Conservation (phyloP, 2,888 invertebrate genomes). For the Acleris holmiana region DNA sequence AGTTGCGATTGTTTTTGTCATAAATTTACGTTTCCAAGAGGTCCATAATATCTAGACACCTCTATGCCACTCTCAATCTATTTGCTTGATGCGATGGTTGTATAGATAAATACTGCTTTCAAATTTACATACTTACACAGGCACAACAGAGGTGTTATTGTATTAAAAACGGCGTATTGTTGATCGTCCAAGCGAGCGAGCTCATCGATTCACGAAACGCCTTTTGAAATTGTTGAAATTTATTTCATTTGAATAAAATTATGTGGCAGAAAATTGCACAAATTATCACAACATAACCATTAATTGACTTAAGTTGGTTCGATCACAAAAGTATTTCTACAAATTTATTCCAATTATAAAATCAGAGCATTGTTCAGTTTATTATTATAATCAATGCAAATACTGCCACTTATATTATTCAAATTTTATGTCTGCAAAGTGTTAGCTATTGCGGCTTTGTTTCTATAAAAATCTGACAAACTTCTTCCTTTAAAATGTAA, state of each 20-base stretch:
- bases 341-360: slow-evolving; percentile 26
- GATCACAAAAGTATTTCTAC: slow-evolving; percentile 7
- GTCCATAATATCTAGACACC: too few relatives aligned
- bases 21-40: too few relatives aligned
- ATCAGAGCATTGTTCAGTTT: slow-evolving; percentile 22
- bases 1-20: too few relatives aligned
- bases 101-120: too few relatives aligned
- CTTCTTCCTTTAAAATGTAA: neutral
- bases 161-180: too few relatives aligned
- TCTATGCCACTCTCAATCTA: too few relatives aligned
- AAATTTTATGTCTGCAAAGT: slow-evolving; percentile 20
- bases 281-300: slow-evolving; percentile 7
- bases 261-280: neutral
- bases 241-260: neutral
- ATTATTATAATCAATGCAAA: slow-evolving; percentile 38
- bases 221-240: neutral
- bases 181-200: too few relatives aligned
- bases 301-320: slow-evolving; percentile 6
- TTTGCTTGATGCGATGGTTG: too few relatives aligned
- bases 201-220: too few relatives aligned
- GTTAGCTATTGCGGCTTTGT: slow-evolving; percentile 10
- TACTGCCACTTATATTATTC: slow-evolving; percentile 32
- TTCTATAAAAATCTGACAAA: slow-evolving; percentile 18
- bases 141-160: too few relatives aligned
- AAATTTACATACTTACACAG: too few relatives aligned